phyloP scores from a whole-genome alignment of 1,140 invertebrate genomes.

The Chironomus striatipennis region DNA sequence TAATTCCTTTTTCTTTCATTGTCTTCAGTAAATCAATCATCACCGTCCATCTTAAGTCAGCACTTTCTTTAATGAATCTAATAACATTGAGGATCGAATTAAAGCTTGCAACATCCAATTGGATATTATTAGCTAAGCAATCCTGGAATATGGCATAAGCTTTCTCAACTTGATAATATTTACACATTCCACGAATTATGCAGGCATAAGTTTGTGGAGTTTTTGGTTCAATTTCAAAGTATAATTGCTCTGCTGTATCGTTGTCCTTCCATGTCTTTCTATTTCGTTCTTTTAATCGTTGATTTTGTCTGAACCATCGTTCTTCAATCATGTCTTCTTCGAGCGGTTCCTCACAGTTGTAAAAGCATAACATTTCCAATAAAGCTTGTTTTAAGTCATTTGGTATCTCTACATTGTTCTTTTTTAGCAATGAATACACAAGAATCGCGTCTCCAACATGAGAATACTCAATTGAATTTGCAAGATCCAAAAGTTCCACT shows the following conservation, averaged over 20 bases:
- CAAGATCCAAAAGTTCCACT: constrained; percentile 46
- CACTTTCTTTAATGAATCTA: constrained; percentile 51
- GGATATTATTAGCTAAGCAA: constrained; percentile 52
- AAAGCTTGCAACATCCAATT: constrained; percentile 55
- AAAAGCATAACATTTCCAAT: constrained; percentile 76
- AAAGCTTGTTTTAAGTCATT: constrained; percentile 56
- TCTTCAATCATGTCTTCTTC: constrained; percentile 65
- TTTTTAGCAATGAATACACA: constrained; percentile 62
- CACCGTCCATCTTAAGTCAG: constrained; percentile 51
- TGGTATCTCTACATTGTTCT: constrained; percentile 49
- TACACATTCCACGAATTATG: constrained; percentile 64
- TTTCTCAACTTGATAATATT: constrained; percentile 54
- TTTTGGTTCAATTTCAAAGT: constrained; percentile 52
- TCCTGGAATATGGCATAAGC: constrained; percentile 58
- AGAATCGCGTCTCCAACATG: constrained; percentile 58
- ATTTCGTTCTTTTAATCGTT: constrained; percentile 43
- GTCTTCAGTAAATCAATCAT: constrained; percentile 48
- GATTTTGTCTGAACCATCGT: constrained; percentile 56
- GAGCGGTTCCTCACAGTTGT: constrained; percentile 58
- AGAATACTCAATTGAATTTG: constrained; percentile 53
- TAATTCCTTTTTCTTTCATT: constrained; percentile 50
- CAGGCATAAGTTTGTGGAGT: constrained; percentile 52
- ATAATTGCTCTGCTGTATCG: constrained; percentile 59
- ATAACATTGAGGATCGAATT: constrained; percentile 58
- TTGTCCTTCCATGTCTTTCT: constrained; percentile 64